Conservation (phyloP, 2,797 vertebrate species). For the Enteromius fasciolatus region DNA sequence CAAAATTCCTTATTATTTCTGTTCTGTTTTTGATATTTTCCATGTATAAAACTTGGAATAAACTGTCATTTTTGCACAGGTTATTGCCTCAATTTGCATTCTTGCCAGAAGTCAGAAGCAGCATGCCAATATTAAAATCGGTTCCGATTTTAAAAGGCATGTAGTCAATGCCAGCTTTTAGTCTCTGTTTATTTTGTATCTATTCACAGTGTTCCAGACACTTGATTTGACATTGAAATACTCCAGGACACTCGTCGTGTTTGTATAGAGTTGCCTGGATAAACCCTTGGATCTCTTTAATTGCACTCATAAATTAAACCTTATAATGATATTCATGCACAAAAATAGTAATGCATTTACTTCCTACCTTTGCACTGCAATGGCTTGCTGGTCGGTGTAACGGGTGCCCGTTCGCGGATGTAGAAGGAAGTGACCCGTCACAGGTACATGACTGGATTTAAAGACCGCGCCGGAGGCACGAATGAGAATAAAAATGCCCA, state of each 20-base stretch:
- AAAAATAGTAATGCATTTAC: not conserved
- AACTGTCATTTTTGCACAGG: not conserved
- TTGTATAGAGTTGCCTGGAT: not conserved
- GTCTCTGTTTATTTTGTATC: not conserved
- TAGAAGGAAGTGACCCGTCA: slow-evolving; percentile 79
- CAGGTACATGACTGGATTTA: slow-evolving; percentile 68
- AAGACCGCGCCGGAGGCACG: slow-evolving; percentile 61
- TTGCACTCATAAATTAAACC: not conserved
- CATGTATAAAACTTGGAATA: not conserved
- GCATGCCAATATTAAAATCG: not conserved
- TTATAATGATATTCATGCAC: not conserved
- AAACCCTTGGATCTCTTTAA: not conserved
- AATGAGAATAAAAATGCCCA: slow-evolving; percentile 68
- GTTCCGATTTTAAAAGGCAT: not conserved
- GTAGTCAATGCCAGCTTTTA: not conserved
- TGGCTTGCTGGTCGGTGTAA: slow-evolving; percentile 79
- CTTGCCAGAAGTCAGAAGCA: not conserved
- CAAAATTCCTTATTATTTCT: not conserved
- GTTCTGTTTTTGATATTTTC: not conserved
- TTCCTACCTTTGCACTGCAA: slow-evolving; percentile 79
- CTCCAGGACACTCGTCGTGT: not conserved
- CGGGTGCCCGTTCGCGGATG: slow-evolving; percentile 80
- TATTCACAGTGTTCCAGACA: not conserved
- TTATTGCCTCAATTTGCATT: not conserved
- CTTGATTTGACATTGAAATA: slow-evolving; percentile 1